Percentiles rank a stretch among this genome's conserved stretches.
These are phyloP conservation scores for Oreohelix idahoensis DNA, from an alignment of 1,140 invertebrate genomes.

Conservation along the genomic window DNA sequence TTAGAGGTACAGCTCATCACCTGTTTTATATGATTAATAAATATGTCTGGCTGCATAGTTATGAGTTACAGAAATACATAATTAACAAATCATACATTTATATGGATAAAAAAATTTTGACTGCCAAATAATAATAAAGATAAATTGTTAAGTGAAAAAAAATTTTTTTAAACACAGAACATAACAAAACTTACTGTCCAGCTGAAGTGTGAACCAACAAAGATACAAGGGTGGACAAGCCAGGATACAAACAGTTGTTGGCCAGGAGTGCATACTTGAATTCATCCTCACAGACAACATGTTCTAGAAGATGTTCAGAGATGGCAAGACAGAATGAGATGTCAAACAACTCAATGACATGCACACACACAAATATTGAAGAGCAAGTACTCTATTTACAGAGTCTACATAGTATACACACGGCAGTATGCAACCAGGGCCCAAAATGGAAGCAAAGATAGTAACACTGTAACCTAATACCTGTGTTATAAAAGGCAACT, in stretches of 20 bases:
- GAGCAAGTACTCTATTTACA: not conserved
- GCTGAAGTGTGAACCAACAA: slow-evolving; percentile 94
- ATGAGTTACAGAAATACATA: no score
- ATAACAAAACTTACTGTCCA: slow-evolving; percentile 88
- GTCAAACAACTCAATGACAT: no score
- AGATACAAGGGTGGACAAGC: slow-evolving; percentile 96
- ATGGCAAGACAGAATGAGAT: not conserved
- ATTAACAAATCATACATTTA: not conserved
- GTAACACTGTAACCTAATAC: no score
- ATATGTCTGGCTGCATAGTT: no score
- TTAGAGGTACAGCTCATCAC: no score
- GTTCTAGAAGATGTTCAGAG: slow-evolving; percentile 11
- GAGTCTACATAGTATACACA: not conserved
- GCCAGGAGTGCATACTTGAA: slow-evolving; percentile 97
- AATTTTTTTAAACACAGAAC: not conserved
- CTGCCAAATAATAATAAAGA: not conserved
- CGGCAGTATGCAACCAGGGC: no score
- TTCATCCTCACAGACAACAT: slow-evolving; percentile 79
- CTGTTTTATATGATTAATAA: no score
- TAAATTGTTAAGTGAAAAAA: not conserved
- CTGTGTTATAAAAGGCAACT: no score
- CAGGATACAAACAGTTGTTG: slow-evolving; percentile 98
- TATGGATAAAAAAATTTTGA: not conserved
- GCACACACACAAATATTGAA: no score
- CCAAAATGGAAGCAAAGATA: no score